Percentiles rank a stretch among this genome's conserved stretches.
Evolutionary conservation across 2,888 invertebrate genomes (phyloP).

Genomic region (Aradus depressus): DNA sequence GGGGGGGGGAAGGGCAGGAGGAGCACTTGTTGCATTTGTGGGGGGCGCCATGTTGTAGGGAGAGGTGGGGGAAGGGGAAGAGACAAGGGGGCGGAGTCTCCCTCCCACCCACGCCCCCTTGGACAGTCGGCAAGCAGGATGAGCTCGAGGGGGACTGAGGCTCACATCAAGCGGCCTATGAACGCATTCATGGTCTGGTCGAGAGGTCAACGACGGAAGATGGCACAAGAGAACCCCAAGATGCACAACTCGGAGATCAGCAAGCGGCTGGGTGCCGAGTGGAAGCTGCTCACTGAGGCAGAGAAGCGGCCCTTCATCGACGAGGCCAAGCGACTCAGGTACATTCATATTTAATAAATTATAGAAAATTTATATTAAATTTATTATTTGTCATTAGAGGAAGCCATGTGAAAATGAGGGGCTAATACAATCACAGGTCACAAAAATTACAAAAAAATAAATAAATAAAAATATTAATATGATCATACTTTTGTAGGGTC

Average conservation of each 20-base stretch:
- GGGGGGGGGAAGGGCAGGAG: constrained; percentile 2
- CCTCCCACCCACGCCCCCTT: not conserved
- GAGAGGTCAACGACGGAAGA: constrained; percentile 73
- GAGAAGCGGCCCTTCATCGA: constrained; percentile 85
- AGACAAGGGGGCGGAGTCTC: constrained; percentile 2
- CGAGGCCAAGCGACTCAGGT: constrained; percentile 80
- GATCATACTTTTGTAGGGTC: too few relatives aligned
- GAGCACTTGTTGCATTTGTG: constrained; percentile 1
- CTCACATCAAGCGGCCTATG: constrained; percentile 86
- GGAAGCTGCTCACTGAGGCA: constrained; percentile 75
- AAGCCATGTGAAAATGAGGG: too few relatives aligned
- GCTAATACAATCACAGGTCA: too few relatives aligned
- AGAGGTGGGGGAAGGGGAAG: not conserved
- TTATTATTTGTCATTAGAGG: too few relatives aligned
- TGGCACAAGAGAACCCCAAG: constrained; percentile 93
- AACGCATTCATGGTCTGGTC: constrained; percentile 95
- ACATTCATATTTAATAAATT: constrained; percentile 33
- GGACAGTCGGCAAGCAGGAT: constrained; percentile 7
- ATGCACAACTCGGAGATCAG: constrained; percentile 99
- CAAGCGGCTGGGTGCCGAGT: constrained; percentile 75
- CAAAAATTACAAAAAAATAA: too few relatives aligned
- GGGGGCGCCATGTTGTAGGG: not conserved
- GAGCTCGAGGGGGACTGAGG: constrained; percentile 20
- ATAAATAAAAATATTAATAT: too few relatives aligned
- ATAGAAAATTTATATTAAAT: not conserved